A percentile compares a stretch with the other conserved stretches of the same genome.
Evolutionary conservation across 2,797 vertebrate species (phyloP).

Genomic region (Silurus lanzhouensis): DNA sequence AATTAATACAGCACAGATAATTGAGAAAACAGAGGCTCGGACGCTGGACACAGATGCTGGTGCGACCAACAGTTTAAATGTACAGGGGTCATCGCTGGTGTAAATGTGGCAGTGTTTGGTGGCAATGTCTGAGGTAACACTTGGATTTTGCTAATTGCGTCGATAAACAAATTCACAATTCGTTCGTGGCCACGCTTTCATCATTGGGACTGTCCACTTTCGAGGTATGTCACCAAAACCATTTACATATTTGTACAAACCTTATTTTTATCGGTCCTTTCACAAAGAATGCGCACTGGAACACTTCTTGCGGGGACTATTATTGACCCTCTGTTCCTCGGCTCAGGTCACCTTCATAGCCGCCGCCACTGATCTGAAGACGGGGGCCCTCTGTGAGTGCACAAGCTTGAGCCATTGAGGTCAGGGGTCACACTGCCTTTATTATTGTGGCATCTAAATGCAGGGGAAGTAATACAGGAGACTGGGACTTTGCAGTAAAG

Average conservation of each 20-base stretch:
- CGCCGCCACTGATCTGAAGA: constrained; percentile 35
- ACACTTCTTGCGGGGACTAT: constrained; percentile 13
- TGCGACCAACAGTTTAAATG: neutral
- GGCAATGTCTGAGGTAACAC: neutral
- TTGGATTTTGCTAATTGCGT: too few relatives aligned
- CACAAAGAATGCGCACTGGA: constrained; percentile 37
- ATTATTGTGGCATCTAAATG: constrained; percentile 48
- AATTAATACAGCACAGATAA: constrained; percentile 53
- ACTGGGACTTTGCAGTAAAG: constrained; percentile 50
- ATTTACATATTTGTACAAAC: neutral
- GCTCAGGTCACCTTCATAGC: constrained; percentile 31
- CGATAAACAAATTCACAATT: too few relatives aligned
- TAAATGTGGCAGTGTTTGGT: neutral
- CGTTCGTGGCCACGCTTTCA: neutral
- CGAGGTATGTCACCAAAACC: too few relatives aligned
- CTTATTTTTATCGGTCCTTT: neutral
- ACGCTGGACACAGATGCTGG: neutral
- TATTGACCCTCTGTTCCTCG: constrained; percentile 29
- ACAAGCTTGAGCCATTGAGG: constrained; percentile 39
- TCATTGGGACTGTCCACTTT: neutral
- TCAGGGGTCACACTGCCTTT: constrained; percentile 36
- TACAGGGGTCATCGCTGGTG: neutral
- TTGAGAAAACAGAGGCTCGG: constrained; percentile 47
- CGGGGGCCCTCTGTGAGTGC: constrained; percentile 39
- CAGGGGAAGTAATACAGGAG: constrained; percentile 43